Evolutionary conservation across 2,113 vertebrate species (phyloP).

Genomic region (Dasyprocta punctata): DNA sequence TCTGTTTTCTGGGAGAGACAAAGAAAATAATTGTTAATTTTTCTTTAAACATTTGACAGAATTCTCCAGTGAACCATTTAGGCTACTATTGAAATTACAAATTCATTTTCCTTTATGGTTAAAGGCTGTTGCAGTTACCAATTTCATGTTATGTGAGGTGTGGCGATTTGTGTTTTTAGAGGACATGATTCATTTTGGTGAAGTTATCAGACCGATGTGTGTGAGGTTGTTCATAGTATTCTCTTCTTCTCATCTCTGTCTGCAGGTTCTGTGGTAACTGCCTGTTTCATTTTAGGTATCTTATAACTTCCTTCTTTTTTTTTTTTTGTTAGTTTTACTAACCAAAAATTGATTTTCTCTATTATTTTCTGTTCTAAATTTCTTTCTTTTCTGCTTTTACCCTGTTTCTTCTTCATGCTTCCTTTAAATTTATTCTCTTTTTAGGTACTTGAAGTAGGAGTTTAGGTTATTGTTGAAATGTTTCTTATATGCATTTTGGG

Average conservation of each 20-base stretch:
- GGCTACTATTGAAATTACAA: background rate
- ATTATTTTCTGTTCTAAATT: background rate
- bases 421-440: slow-evolving; percentile 15
- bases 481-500: background rate
- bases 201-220: background rate
- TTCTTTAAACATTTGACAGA: slow-evolving; percentile 45
- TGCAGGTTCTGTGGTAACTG: background rate
- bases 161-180: background rate
- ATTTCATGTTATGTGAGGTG: background rate
- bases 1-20: background rate
- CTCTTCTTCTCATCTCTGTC: background rate
- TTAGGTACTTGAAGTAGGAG: background rate
- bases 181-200: background rate
- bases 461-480: background rate
- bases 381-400: background rate
- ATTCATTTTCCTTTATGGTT: background rate
- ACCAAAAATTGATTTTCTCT: background rate
- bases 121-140: background rate
- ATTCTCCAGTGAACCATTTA: background rate
- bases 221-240: background rate
- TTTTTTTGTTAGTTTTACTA: background rate
- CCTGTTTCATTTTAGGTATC: background rate
- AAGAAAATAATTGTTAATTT: background rate
- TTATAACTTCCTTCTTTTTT: background rate
- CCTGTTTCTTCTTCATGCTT: slow-evolving; percentile 45